Conservation (phyloP, 2,888 invertebrate species). For the Patella depressa region DNA sequence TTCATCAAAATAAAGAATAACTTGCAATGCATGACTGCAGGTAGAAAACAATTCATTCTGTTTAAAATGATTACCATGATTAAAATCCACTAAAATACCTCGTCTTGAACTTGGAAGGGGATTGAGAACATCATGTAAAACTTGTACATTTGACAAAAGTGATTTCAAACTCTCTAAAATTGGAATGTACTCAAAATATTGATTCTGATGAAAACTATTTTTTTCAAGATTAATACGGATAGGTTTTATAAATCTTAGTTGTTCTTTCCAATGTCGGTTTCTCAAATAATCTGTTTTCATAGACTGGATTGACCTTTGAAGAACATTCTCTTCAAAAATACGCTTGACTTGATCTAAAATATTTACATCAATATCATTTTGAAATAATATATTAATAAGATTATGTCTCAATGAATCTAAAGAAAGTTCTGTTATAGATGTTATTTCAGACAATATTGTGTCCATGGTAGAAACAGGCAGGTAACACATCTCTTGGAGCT, state of each 20-base stretch:
- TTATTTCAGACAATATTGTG: not conserved
- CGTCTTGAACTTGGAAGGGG: not conserved
- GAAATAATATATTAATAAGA: not conserved
- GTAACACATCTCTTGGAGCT: conserved; percentile 1
- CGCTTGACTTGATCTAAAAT: conserved; percentile 4
- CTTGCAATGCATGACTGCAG: conserved; percentile 2
- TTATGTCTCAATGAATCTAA: conserved; percentile 1
- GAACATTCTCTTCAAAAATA: conserved; percentile 1
- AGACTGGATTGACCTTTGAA: conserved; percentile 6
- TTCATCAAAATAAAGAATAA: not conserved
- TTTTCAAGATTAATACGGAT: conserved; percentile 5
- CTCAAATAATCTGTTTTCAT: conserved; percentile 5
- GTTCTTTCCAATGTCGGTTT: conserved; percentile 11
- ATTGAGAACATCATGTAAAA: conserved; percentile 1
- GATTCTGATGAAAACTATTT: conserved; percentile 3
- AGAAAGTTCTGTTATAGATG: not conserved
- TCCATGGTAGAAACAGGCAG: conserved; percentile 1
- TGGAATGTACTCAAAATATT: conserved; percentile 6
- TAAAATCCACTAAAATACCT: conserved; percentile 7
- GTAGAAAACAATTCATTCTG: conserved; percentile 2
- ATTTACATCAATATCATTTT: conserved; percentile 8
- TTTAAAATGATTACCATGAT: conserved; percentile 8
- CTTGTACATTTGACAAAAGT: conserved; percentile 7
- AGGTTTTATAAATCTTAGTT: conserved; percentile 8
- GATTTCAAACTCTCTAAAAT: conserved; percentile 11